A percentile compares a stretch with the other conserved stretches of the same genome.
Evolutionary conservation across 2,113 vertebrate species (phyloP).

Genomic region (Gymnorhina tibicen): DNA sequence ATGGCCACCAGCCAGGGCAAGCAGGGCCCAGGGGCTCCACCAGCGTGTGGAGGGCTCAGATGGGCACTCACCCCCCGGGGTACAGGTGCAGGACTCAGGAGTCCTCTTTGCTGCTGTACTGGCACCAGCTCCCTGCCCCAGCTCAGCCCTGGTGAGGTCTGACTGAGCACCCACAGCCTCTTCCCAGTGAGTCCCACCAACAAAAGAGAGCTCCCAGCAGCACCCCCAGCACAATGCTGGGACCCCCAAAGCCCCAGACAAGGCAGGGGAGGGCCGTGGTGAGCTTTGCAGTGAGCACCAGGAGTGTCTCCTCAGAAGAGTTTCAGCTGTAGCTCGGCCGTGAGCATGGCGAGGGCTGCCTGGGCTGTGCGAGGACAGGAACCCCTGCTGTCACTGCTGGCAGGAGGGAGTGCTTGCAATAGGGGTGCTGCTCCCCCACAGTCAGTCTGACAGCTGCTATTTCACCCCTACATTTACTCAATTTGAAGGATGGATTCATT

Average conservation of each 20-base stretch:
- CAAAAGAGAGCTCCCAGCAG: neutral
- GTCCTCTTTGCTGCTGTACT: neutral
- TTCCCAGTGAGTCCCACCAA: neutral
- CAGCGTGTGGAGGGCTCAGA: fast-evolving
- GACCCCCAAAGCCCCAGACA: neutral
- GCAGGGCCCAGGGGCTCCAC: neutral
- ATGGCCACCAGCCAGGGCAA: fast-evolving
- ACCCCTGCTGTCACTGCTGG: neutral
- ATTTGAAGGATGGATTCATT: neutral
- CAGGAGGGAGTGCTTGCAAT: neutral
- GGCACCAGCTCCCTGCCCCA: neutral
- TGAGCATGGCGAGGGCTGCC: fast-evolving
- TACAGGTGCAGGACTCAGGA: neutral
- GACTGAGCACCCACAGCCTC: neutral
- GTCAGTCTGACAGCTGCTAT: neutral
- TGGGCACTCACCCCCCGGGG: neutral
- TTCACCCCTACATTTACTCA: neutral
- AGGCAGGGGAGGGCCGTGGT: neutral
- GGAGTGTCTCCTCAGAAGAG: neutral
- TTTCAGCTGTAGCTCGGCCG: neutral
- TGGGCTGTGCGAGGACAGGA: fast-evolving
- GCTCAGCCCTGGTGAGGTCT: neutral
- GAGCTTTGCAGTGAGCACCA: neutral
- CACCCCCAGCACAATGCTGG: neutral
- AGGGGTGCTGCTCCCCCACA: neutral